Evolutionary conservation across 2,888 invertebrate genomes (phyloP).

Genomic region (Dioctria linearis): DNA sequence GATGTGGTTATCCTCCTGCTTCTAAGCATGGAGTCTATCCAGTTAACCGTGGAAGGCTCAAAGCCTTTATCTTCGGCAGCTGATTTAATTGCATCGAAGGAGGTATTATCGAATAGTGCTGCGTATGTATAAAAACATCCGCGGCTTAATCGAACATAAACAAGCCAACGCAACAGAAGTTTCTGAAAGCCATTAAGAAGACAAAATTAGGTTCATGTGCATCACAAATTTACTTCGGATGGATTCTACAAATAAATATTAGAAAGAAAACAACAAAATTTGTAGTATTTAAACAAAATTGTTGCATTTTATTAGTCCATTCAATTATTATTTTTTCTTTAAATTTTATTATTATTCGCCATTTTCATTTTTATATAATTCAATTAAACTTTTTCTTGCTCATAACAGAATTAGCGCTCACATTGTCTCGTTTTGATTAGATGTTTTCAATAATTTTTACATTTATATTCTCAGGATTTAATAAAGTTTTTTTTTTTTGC

Average conservation of each 20-base stretch:
- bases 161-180: too few relatives aligned
- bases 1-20: too few relatives aligned
- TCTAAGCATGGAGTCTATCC: too few relatives aligned
- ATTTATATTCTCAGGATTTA: constrained; percentile 9
- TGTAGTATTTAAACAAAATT: neutral
- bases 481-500: constrained; percentile 18
- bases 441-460: neutral
- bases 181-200: too few relatives aligned
- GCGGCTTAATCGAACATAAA: too few relatives aligned
- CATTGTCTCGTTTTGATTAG: constrained; percentile 12
- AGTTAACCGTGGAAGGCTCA: too few relatives aligned
- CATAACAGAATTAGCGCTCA: constrained; percentile 39
- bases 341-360: constrained; percentile 19
- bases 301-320: constrained; percentile 18
- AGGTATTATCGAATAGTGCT: too few relatives aligned
- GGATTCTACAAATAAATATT: neutral
- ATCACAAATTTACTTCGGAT: too few relatives aligned
- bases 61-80: too few relatives aligned
- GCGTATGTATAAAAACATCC: too few relatives aligned
- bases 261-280: neutral
- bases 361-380: constrained; percentile 34
- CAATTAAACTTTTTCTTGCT: neutral
- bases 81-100: too few relatives aligned
- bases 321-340: constrained; percentile 37
- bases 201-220: too few relatives aligned